Conservation (phyloP, 2,797 vertebrate species). For the Lutjanus campechanus region DNA sequence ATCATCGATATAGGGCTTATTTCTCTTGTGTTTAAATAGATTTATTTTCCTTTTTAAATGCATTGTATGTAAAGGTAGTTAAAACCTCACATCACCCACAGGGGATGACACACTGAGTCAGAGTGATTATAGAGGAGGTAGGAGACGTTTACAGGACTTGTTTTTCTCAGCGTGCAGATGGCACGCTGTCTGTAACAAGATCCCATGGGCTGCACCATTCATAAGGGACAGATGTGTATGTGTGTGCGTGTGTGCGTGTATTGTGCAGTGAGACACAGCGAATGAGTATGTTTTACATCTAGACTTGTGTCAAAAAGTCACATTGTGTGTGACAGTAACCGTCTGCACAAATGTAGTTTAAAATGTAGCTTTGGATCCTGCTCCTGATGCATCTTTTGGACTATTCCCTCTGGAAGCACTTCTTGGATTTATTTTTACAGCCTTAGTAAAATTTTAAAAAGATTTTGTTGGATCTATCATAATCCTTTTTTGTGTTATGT, state of each 20-base stretch:
- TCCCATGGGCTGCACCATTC: slow-evolving; percentile 58
- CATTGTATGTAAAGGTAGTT: neutral
- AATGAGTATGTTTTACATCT: slow-evolving; percentile 22
- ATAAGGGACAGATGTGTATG: slow-evolving; percentile 42
- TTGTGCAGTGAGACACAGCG: no score
- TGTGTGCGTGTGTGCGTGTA: neutral
- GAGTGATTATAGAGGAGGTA: slow-evolving; percentile 20
- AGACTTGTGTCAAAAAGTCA: slow-evolving; percentile 32
- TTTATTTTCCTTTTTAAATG: neutral
- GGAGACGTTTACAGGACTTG: slow-evolving; percentile 31
- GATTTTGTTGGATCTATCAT: neutral
- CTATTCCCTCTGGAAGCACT: neutral
- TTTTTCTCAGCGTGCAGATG: slow-evolving; percentile 69
- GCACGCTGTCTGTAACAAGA: slow-evolving; percentile 57
- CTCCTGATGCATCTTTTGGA: no score
- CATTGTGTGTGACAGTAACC: slow-evolving; percentile 4
- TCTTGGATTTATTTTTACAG: neutral
- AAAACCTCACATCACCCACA: neutral
- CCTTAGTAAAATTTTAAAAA: neutral
- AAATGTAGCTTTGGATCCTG: neutral
- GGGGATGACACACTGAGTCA: neutral
- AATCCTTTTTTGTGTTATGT: no score
- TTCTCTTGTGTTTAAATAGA: neutral
- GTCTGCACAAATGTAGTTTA: neutral
- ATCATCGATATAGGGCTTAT: neutral